These are phyloP conservation scores for Notospermus geniculatus DNA, from an alignment of 1,140 invertebrate species.

Conservation along the genomic window DNA sequence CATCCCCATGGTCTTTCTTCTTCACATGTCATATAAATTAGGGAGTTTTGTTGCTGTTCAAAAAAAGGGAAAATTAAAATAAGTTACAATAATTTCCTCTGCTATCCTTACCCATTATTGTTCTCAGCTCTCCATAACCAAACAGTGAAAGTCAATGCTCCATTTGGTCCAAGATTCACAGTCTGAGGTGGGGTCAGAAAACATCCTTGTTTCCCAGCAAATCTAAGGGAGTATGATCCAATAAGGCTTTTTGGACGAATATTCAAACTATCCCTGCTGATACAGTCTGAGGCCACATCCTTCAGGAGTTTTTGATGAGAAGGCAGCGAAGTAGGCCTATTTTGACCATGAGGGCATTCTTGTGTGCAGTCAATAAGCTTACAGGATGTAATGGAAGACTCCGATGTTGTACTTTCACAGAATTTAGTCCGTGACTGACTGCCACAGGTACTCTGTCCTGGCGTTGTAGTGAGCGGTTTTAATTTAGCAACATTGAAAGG, in stretches of 20 bases:
- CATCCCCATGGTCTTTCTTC: neutral
- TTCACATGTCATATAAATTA: neutral
- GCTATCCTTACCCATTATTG: conserved; percentile 19
- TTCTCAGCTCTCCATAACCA: conserved; percentile 42
- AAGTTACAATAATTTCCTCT: neutral
- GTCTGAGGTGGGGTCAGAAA: conserved; percentile 29
- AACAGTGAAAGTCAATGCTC: conserved; percentile 39
- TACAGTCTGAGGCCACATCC: conserved; percentile 32
- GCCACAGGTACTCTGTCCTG: conserved; percentile 45
- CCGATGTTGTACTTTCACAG: conserved; percentile 40
- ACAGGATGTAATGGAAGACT: conserved; percentile 33
- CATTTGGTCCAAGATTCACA: conserved; percentile 30
- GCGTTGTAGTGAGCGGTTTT: conserved; percentile 33
- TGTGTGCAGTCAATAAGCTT: conserved; percentile 37
- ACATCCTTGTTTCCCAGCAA: conserved; percentile 33
- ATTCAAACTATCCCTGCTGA: conserved; percentile 42
- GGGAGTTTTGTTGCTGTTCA: neutral
- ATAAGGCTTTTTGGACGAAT: conserved; percentile 27
- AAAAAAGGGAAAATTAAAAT: neutral
- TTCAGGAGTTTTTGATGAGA: conserved; percentile 21
- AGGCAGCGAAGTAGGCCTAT: conserved; percentile 27
- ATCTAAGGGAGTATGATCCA: conserved; percentile 28
- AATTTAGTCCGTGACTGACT: conserved; percentile 36
- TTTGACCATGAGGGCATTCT: conserved; percentile 37
- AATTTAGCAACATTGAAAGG: conserved; percentile 42